Evolutionary conservation across 2,888 invertebrate genomes (phyloP).

Genomic region (Lordiphosa andalusiaca): DNA sequence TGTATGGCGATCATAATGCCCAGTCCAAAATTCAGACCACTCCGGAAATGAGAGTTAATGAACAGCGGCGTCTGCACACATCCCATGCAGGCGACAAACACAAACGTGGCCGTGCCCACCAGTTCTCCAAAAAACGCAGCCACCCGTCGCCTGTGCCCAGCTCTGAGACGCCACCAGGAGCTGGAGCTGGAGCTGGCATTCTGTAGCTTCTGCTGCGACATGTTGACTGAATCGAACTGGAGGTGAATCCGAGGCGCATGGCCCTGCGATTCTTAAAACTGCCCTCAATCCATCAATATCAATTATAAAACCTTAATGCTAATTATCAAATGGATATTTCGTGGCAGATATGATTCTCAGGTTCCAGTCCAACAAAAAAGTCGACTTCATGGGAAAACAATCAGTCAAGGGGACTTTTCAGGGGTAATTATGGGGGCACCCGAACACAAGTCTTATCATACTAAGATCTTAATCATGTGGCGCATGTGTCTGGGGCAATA

Average conservation of each 20-base stretch:
- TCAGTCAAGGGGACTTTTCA: constrained; percentile 31
- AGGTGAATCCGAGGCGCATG: constrained; percentile 3
- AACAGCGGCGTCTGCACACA: constrained; percentile 78
- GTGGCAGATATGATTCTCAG: constrained; percentile 8
- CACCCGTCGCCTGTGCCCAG: constrained; percentile 31
- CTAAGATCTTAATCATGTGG: constrained; percentile 38
- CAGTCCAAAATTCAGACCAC: constrained; percentile 83
- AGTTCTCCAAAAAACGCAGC: constrained; percentile 82
- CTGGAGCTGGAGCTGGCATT: constrained; percentile 3
- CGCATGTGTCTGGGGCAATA: constrained; percentile 23
- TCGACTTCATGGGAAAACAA: constrained; percentile 27
- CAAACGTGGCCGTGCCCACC: constrained; percentile 84
- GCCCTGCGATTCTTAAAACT: constrained; percentile 22
- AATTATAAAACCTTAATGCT: constrained; percentile 70
- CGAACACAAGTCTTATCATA: constrained; percentile 35
- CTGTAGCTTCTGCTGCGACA: constrained; percentile 48
- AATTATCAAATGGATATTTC: constrained; percentile 64
- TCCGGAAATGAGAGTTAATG: constrained; percentile 72
- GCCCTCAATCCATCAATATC: constrained; percentile 64
- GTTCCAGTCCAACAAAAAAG: constrained; percentile 6
- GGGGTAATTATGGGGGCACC: constrained; percentile 27
- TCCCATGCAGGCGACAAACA: constrained; percentile 89
- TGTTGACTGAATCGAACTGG: constrained; percentile 31
- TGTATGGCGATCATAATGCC: constrained; percentile 85
- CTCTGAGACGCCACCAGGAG: constrained; percentile 34